A percentile compares a stretch with the other conserved stretches of the same genome.
Conservation (phyloP, 2,888 invertebrate genomes). For the Drosophila ustulata region DNA sequence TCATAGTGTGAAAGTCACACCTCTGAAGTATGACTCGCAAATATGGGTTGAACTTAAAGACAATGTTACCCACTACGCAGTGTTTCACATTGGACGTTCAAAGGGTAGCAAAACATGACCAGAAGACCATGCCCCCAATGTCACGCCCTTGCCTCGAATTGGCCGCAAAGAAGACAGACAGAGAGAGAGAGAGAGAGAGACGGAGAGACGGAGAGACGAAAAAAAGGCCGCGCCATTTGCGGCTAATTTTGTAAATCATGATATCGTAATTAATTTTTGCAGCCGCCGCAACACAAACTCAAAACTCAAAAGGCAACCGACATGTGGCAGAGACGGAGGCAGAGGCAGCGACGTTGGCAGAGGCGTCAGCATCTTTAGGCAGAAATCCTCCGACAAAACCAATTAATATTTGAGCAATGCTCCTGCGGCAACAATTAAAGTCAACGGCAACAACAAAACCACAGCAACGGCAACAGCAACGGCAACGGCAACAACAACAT, state of each 20-base stretch:
- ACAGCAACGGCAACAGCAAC: conserved; percentile 24
- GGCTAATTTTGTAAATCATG: conserved; percentile 80
- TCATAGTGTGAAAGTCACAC: neutral
- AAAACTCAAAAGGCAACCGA: conserved; percentile 39
- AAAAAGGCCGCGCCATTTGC: conserved; percentile 74
- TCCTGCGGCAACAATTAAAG: conserved; percentile 84
- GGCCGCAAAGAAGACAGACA: conserved; percentile 6
- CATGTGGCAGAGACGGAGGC: neutral
- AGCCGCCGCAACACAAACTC: conserved; percentile 57
- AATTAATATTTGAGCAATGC: conserved; percentile 84
- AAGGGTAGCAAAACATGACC: conserved; percentile 12
- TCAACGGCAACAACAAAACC: conserved; percentile 62
- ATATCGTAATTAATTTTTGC: conserved; percentile 80
- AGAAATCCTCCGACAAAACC: conserved; percentile 77
- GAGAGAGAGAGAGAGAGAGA: neutral
- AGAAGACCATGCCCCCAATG: conserved; percentile 23
- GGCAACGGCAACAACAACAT: conserved; percentile 22
- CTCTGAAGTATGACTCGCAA: conserved; percentile 1
- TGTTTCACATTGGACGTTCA: neutral
- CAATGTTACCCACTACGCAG: conserved; percentile 6
- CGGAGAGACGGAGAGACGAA: conserved; percentile 4
- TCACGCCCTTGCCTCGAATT: conserved; percentile 38
- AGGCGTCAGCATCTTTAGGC: conserved; percentile 55
- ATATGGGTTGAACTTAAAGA: neutral
- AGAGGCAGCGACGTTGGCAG: conserved; percentile 6